A percentile compares a stretch with the other conserved stretches of the same genome.
Evolutionary conservation across 2,113 vertebrate genomes (phyloP).

Genomic region (Scartelaos histophorus): DNA sequence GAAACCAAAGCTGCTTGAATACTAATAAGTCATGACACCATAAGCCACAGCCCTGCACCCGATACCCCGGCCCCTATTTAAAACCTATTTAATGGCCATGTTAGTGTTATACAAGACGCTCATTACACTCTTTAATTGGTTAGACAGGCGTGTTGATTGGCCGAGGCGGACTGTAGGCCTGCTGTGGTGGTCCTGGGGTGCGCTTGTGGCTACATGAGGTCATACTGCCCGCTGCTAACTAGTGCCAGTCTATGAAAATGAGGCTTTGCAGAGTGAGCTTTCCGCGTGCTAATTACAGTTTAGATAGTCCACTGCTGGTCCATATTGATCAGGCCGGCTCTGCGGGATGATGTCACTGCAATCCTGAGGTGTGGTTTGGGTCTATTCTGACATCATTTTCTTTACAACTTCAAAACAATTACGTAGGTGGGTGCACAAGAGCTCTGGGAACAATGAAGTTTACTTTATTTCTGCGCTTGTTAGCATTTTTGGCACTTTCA

Average conservation of each 20-base stretch:
- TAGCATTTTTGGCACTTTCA: neutral
- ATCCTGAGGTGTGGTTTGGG: constrained; percentile 15
- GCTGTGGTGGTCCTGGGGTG: constrained; percentile 35
- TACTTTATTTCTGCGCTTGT: neutral
- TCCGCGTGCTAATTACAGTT: constrained; percentile 40
- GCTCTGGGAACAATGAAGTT: neutral
- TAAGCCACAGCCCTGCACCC: constrained; percentile 70
- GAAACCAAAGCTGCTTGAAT: constrained; percentile 73
- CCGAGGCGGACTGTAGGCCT: constrained; percentile 31
- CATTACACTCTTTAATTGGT: constrained; percentile 74
- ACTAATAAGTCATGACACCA: constrained; percentile 75
- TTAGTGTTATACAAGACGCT: constrained; percentile 73
- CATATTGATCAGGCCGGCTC: constrained; percentile 49
- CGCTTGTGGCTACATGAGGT: constrained; percentile 56
- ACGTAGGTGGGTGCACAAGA: neutral
- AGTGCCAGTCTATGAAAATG: constrained; percentile 30
- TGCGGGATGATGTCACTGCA: constrained; percentile 64
- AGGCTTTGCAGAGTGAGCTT: neutral
- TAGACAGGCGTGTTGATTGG: constrained; percentile 65
- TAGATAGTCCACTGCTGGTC: constrained; percentile 26
- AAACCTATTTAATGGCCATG: constrained; percentile 71
- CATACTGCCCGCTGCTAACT: constrained; percentile 39
- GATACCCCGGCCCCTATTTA: constrained; percentile 70
- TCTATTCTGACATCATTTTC: constrained; percentile 43
- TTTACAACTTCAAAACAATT: constrained; percentile 9